Evolutionary conservation across 2,888 invertebrate genomes (phyloP).

Genomic region (Pristionchus japonicus): DNA sequence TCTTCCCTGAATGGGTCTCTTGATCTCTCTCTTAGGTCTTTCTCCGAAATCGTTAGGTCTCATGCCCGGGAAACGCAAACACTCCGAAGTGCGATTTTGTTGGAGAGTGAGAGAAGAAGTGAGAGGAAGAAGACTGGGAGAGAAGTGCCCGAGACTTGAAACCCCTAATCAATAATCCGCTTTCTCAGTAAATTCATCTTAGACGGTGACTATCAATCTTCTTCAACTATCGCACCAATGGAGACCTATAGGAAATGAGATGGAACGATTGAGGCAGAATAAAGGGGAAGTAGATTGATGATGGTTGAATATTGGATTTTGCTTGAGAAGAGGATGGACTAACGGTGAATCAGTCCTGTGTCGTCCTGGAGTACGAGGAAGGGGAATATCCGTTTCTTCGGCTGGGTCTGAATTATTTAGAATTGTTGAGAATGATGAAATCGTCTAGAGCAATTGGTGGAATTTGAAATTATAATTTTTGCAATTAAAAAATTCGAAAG

Average conservation of each 20-base stretch:
- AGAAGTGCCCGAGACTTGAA: not conserved
- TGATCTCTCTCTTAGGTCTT: not conserved
- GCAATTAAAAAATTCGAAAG: too few relatives aligned
- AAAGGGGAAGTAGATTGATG: not conserved
- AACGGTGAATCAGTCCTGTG: not conserved
- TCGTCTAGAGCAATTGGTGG: too few relatives aligned
- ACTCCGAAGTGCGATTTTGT: not conserved
- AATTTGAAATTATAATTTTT: too few relatives aligned
- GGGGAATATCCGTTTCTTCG: not conserved
- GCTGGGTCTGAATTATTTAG: constrained; percentile 21
- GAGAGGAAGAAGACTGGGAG: not conserved
- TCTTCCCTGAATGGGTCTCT: not conserved
- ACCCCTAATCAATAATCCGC: not conserved
- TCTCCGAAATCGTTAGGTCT: not conserved
- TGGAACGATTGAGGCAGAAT: not conserved
- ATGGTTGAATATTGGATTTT: not conserved
- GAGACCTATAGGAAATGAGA: not conserved
- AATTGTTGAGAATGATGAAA: not conserved
- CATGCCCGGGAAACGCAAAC: not conserved
- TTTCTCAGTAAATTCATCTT: not conserved
- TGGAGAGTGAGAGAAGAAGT: not conserved
- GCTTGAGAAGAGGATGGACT: not conserved
- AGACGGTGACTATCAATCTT: not conserved
- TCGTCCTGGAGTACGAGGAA: constrained; percentile 24
- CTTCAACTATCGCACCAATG: not conserved